Base-by-base conservation (phyloP, 2,888 invertebrate genomes). In the Colostygia pectinataria region DNA sequence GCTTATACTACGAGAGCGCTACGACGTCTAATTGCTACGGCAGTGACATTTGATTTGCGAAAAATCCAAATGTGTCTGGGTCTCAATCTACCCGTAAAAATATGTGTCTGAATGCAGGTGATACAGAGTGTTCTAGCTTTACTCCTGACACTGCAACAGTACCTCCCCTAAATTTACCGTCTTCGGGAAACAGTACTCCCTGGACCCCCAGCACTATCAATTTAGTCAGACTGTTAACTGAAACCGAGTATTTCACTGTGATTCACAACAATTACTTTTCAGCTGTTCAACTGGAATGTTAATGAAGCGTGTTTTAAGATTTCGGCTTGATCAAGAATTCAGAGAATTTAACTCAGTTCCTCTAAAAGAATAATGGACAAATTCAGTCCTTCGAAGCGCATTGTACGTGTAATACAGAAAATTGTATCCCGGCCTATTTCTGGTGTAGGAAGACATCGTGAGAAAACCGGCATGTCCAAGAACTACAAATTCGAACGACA, bases 161-260 rank as follows among this genome's bases (percentile, higher is more conserved):
- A 60, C 60, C 68, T 68, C 67, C 71, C 72, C 68, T 65, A 68
- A 74, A 82, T 80, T 79, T 76, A 78, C 71, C 55, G 66, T 61
- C 65, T 53, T 47, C 49, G 44, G 53, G 53, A 52, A 55, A 48
- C 34, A 40, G 50, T 44, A 41, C 41, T 29, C 31, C 42, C 49
- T 32, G 34, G 33, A 49, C 51, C 53, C 15, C 51, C 47, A 13
- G 34, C 45, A 65, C 73, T 71, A 76, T 72, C 74, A 76, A 77
- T 78, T 74, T 70, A 61, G 58, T 43, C 62, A 60, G 58, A 48
- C 58, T 56, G 58, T 59, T 61, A 55, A 65, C 56, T 57, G 34
- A 52, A 46, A 46, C 44, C 55, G 46, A 62, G 63, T 66, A 66
- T 70, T 71, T 76, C 66, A 66, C 53, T 15, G 42, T 52, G 57